Percentiles rank a stretch among this genome's conserved stretches.
Conservation (phyloP, 1,140 invertebrate genomes). For the Chrysopa pallens region DNA sequence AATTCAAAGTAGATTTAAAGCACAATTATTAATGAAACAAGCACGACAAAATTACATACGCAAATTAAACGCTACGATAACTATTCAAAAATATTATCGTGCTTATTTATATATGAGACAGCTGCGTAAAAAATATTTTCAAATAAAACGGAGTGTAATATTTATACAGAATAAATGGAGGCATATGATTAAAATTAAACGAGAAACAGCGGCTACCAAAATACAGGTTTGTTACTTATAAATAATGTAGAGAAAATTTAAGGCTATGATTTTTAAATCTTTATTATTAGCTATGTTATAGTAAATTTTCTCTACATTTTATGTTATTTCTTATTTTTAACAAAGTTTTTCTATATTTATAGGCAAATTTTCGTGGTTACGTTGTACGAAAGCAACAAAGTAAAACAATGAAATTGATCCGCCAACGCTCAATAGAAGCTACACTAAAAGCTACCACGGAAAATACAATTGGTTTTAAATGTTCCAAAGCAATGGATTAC, state of each 20-base stretch:
- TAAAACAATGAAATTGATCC: constrained; percentile 25
- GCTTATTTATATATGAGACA: constrained; percentile 1
- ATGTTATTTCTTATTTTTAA: too few relatives aligned
- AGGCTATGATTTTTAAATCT: neutral
- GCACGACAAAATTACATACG: constrained; percentile 1
- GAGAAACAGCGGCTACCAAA: constrained; percentile 28
- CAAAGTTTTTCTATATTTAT: constrained; percentile 5
- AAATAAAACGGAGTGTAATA: constrained; percentile 16
- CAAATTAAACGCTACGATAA: constrained; percentile 10
- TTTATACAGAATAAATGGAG: constrained; percentile 25
- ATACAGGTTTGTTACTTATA: constrained; percentile 31
- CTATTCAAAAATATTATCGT: constrained; percentile 21
- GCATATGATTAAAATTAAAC: constrained; percentile 12
- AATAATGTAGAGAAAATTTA: neutral
- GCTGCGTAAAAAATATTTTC: constrained; percentile 16
- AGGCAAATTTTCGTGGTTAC: constrained; percentile 43
- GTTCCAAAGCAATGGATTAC: constrained; percentile 25
- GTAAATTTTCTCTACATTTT: too few relatives aligned
- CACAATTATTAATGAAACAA: constrained; percentile 9
- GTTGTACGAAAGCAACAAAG: constrained; percentile 21
- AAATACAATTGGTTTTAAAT: constrained; percentile 18
- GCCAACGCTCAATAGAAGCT: constrained; percentile 25
- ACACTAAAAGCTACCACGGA: constrained; percentile 23
- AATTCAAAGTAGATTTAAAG: constrained; percentile 14
- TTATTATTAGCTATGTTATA: too few relatives aligned